A percentile compares a stretch with the other conserved stretches of the same genome.
Evolutionary conservation across 2,888 invertebrate species (phyloP).

Genomic region (Drosophila robusta): DNA sequence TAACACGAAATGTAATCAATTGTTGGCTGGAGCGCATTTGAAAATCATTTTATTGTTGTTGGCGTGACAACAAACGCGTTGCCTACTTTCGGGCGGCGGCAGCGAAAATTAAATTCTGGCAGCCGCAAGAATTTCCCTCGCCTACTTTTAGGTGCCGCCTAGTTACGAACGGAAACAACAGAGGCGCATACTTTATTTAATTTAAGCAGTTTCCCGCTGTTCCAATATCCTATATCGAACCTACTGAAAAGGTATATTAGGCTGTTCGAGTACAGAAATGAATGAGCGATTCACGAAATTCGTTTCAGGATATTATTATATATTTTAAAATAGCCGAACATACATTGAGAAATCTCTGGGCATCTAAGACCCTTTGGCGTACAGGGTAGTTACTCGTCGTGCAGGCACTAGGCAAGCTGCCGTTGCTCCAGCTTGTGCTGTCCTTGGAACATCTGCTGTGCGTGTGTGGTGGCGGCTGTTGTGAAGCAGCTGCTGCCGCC

Average conservation of each 20-base stretch:
- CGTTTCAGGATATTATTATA: too few species aligned
- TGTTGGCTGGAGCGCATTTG: slow-evolving; percentile 36
- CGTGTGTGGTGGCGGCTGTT: slow-evolving; percentile 1
- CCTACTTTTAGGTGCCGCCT: slow-evolving; percentile 57
- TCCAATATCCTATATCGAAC: background rate
- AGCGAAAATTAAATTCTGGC: slow-evolving; percentile 57
- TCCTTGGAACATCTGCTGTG: slow-evolving; percentile 34
- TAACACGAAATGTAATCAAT: slow-evolving; percentile 51
- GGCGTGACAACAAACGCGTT: slow-evolving; percentile 47
- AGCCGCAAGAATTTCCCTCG: slow-evolving; percentile 49
- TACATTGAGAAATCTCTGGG: too few species aligned
- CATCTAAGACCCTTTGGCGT: too few species aligned
- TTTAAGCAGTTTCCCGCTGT: slow-evolving; percentile 51
- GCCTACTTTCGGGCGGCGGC: slow-evolving; percentile 32
- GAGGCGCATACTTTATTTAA: slow-evolving; percentile 38
- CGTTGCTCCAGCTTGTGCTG: background rate
- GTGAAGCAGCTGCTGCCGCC: slow-evolving; percentile 10
- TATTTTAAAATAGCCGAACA: too few species aligned
- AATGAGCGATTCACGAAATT: too few species aligned
- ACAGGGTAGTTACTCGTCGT: slow-evolving; percentile 16
- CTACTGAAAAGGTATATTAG: background rate
- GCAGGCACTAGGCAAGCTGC: too few species aligned
- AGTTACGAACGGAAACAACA: slow-evolving; percentile 17
- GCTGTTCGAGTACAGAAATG: too few species aligned
- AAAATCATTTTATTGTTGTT: slow-evolving; percentile 53